Evolutionary conservation across 2,113 vertebrate genomes (phyloP), one percentile per base, ranked within the genome.

Genomic region (Chamaea fasciata): DNA sequence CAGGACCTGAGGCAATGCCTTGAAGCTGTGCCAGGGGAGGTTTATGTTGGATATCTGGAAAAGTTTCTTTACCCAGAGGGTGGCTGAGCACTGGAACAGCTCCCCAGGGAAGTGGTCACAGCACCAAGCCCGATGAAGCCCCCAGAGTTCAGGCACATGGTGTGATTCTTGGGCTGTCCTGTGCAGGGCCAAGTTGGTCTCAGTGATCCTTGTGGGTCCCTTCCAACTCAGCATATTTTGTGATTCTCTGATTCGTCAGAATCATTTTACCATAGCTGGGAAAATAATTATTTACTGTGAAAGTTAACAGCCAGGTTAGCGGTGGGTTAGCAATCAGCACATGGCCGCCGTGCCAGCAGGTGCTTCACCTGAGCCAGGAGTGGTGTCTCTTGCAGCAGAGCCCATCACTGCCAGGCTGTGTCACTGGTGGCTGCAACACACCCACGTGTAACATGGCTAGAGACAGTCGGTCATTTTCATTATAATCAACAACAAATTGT

Each of bases 11-110:
- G 35, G n/a, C 3, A 74, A 64, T 15, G 42, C 14, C 31, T 17
- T 76, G 44, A 68, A 0, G 21, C 0, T 67, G 13, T 42, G 9
- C 0, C 22, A 77, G 21, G 12, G 31, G 6, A 60, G 11, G 21
- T 44, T 86, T 77, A 19, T 0, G 33, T 4, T 37, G 37, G 31
- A 15, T 68, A 22, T 37, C 5, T 18, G 63, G 0, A 33, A 44
- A 68, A 37, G 5, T 1, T 60, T 87, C 33, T 46, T 68, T 3
- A 0, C 11, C 22, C 33, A 33, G 27, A 23, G 17, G 5, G 17
- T 77, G 37, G 2, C 0, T 59, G 53, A 8, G 27, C 22, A 15
- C 27, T 77, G 53, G 31, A 77, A 37, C 7, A 44, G 27, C 2
- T 68, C 4, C 37, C 27, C 46, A 44, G 18, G 33, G 31, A 44